A percentile compares a stretch with the other conserved stretches of the same genome.
Evolutionary conservation across 2,113 vertebrate species (phyloP).

Genomic region (Circaetus cinerascens): DNA sequence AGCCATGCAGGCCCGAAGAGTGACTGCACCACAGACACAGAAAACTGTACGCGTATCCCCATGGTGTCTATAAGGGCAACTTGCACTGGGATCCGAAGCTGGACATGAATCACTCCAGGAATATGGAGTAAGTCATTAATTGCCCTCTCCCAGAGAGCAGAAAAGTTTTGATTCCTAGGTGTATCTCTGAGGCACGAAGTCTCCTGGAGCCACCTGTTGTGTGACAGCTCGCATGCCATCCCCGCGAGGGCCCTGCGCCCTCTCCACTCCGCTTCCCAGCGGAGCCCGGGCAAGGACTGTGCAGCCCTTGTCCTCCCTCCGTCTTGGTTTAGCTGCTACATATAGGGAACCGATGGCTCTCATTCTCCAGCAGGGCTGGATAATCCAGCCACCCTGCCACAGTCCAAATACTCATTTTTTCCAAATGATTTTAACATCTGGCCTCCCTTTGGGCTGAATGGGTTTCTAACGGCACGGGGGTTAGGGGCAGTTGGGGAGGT

Average conservation of each 20-base stretch:
- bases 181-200: not conserved
- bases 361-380: not conserved
- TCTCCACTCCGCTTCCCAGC: not conserved
- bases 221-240: not conserved
- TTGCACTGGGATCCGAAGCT: not conserved
- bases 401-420: not conserved
- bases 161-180: not conserved
- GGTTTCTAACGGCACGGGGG: not conserved
- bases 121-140: not conserved
- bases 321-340: not conserved
- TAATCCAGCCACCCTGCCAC: not conserved
- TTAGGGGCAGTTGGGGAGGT: not conserved
- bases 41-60: not conserved
- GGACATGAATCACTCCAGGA: not conserved
- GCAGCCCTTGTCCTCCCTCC: not conserved
- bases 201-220: not conserved
- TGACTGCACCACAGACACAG: not conserved
- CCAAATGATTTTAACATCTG: not conserved
- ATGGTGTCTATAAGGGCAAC: not conserved
- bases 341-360: not conserved
- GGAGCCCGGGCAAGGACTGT: not conserved
- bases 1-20: not conserved
- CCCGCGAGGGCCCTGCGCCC: accelerated
- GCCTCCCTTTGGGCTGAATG: not conserved
- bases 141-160: not conserved